Evolutionary conservation across 1,140 invertebrate species (phyloP).

Genomic region (Probaryconus sp.): DNA sequence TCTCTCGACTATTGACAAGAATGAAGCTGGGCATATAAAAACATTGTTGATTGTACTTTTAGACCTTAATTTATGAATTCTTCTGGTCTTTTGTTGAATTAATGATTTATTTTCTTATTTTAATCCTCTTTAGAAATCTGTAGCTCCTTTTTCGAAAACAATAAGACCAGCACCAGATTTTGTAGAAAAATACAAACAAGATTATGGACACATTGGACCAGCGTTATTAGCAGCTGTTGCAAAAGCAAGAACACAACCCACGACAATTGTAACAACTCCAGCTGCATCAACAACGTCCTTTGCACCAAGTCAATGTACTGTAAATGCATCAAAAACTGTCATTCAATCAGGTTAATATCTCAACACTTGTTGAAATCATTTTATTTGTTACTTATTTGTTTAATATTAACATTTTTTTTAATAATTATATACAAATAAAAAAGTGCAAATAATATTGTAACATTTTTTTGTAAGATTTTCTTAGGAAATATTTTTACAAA

Average conservation of each 20-base stretch:
- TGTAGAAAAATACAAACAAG: constrained; percentile 91
- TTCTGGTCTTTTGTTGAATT: neutral
- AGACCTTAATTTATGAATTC: neutral
- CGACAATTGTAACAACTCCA: constrained; percentile 74
- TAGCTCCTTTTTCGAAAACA: constrained; percentile 91
- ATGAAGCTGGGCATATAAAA: constrained; percentile 95
- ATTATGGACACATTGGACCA: constrained; percentile 92
- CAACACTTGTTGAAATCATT: neutral
- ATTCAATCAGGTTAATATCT: constrained; percentile 72
- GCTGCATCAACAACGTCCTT: constrained; percentile 71
- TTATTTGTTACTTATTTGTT: no score
- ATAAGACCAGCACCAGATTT: constrained; percentile 87
- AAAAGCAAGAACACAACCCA: constrained; percentile 84
- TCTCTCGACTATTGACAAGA: constrained; percentile 89
- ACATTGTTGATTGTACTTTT: constrained; percentile 85
- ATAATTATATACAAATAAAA: no score
- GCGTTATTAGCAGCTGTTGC: constrained; percentile 89
- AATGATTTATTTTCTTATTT: neutral
- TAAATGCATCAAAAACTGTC: constrained; percentile 70
- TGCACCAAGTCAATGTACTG: constrained; percentile 69
- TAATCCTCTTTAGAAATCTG: constrained; percentile 83
- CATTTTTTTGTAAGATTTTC: no score
- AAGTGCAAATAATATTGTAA: constrained; percentile 9
- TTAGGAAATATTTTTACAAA: no score
- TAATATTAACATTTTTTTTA: no score